Conservation (phyloP, 2,888 invertebrate species). For the Trichopria drosophilae region DNA sequence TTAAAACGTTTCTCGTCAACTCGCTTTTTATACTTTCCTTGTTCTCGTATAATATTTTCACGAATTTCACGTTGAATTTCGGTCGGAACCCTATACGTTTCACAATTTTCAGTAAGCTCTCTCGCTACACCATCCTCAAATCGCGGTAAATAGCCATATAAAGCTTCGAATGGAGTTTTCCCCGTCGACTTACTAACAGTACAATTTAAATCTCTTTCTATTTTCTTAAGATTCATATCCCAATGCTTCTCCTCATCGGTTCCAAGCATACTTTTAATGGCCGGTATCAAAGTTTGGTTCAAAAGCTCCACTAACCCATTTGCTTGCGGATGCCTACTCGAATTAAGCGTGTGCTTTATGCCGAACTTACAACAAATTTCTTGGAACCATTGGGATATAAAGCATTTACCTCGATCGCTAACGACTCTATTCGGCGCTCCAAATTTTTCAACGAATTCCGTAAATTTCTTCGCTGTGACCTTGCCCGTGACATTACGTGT, state of each 20-base stretch:
- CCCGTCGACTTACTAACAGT: slow-evolving; percentile 29
- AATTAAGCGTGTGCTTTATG: slow-evolving; percentile 31
- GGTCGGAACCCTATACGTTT: not conserved
- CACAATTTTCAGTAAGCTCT: not conserved
- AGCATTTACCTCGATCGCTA: slow-evolving; percentile 30
- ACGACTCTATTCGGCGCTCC: slow-evolving; percentile 33
- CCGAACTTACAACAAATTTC: slow-evolving; percentile 29
- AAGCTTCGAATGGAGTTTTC: slow-evolving; percentile 19
- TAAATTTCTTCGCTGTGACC: slow-evolving; percentile 21
- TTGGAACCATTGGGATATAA: slow-evolving; percentile 25
- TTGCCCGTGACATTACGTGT: slow-evolving; percentile 26
- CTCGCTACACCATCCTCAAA: not conserved
- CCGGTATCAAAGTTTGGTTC: slow-evolving; percentile 31
- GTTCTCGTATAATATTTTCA: not conserved
- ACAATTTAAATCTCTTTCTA: slow-evolving; percentile 29
- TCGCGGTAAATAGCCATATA: slow-evolving; percentile 11
- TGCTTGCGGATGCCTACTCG: slow-evolving; percentile 33
- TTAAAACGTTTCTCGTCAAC: slow-evolving; percentile 5
- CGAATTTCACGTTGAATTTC: slow-evolving; percentile 4
- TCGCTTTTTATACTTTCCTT: slow-evolving; percentile 12
- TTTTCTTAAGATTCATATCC: slow-evolving; percentile 22
- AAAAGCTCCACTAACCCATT: slow-evolving; percentile 33
- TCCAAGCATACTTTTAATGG: slow-evolving; percentile 18
- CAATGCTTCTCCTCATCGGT: slow-evolving; percentile 24
- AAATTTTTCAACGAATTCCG: slow-evolving; percentile 30